Percentiles rank a stretch among this genome's conserved stretches.
Evolutionary conservation across 1,140 invertebrate species (phyloP).

Genomic region (Oedothorax gibbosus): DNA sequence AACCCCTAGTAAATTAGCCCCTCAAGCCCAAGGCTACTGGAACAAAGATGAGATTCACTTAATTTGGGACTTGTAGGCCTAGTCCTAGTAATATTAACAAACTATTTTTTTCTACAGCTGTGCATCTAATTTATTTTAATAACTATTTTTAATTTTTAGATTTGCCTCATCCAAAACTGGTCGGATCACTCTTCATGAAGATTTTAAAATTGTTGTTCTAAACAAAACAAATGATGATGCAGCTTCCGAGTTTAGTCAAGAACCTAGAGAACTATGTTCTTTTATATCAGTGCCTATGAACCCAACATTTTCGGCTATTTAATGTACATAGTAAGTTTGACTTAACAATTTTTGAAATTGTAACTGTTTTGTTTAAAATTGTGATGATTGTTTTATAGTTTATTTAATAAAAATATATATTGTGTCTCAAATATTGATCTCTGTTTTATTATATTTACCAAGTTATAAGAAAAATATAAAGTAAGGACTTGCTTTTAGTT

Average conservation of each 20-base stretch:
- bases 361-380: neutral
- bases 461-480: too few relatives aligned
- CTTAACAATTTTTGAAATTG: too few relatives aligned
- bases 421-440: neutral
- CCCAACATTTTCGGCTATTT: slow-evolving; percentile 46
- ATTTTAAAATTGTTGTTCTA: slow-evolving; percentile 54
- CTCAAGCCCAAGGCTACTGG: neutral
- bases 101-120: neutral
- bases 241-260: slow-evolving; percentile 41
- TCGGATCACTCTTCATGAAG: slow-evolving; percentile 39
- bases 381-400: neutral
- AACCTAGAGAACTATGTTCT: slow-evolving; percentile 52
- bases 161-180: slow-evolving; percentile 51
- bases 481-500: too few relatives aligned
- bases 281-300: slow-evolving; percentile 50
- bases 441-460: too few relatives aligned
- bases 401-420: neutral
- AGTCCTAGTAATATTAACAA: neutral
- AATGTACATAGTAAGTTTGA: neutral
- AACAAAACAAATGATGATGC: slow-evolving; percentile 55
- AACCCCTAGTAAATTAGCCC: neutral
- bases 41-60: neutral
- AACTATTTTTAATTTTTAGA: slow-evolving; percentile 13
- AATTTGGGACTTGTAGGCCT: neutral
- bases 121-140: neutral